These are phyloP conservation scores for Saccopteryx bilineata DNA, from an alignment of 2,113 vertebrate species.

Conservation along the genomic window DNA sequence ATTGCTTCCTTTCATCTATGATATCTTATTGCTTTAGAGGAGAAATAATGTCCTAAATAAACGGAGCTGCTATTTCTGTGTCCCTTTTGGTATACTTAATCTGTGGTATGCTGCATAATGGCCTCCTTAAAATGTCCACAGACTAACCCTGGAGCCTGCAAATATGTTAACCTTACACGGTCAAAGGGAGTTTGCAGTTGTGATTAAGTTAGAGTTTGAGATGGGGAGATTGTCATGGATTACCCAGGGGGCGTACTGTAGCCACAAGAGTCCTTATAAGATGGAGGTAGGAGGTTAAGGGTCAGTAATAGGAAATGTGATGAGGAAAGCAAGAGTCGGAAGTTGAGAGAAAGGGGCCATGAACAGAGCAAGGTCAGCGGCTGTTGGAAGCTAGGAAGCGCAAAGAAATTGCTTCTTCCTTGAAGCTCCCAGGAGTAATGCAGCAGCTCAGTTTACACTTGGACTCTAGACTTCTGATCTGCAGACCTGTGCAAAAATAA, in stretches of 20 bases:
- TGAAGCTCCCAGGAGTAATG: not conserved
- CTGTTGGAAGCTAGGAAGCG: not conserved
- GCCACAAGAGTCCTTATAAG: not conserved
- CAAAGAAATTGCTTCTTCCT: not conserved
- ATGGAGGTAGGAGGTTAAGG: not conserved
- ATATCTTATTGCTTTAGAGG: not conserved
- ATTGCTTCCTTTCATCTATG: slow-evolving; percentile 19
- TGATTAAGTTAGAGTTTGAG: slow-evolving; percentile 20
- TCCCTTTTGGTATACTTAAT: not conserved
- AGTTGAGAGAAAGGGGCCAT: not conserved
- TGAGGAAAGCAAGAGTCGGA: not conserved
- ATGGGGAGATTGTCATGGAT: not conserved
- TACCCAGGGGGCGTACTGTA: not conserved
- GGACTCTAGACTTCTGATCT: not conserved
- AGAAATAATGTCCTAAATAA: not conserved
- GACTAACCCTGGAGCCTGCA: not conserved
- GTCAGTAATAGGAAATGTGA: not conserved
- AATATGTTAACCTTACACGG: not conserved
- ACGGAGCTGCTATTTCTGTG: not conserved
- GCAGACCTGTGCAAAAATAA: not conserved
- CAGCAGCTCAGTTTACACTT: not conserved
- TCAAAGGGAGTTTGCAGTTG: not conserved
- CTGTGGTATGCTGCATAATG: not conserved
- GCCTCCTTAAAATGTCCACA: not conserved
- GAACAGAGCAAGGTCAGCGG: too few relatives aligned